These are phyloP conservation scores for Amorpha juglandis DNA, from an alignment of 2,888 invertebrate genomes.

Conservation along the genomic window DNA sequence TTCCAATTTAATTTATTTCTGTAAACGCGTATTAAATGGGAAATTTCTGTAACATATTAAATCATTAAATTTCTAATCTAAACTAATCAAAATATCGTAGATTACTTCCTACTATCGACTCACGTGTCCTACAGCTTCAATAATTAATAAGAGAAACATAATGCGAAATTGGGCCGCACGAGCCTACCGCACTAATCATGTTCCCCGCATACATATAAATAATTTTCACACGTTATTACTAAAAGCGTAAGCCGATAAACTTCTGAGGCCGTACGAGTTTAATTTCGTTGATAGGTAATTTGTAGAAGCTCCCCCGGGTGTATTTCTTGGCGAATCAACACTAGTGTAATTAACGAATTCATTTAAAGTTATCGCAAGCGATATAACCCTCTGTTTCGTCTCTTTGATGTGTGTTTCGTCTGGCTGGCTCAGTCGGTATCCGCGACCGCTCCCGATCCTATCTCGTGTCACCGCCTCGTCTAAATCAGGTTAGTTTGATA, in stretches of 20 bases:
- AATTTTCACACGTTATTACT: conserved; percentile 53
- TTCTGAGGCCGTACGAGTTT: conserved; percentile 62
- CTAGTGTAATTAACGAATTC: conserved; percentile 79
- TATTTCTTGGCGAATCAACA: conserved; percentile 76
- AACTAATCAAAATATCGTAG: neutral
- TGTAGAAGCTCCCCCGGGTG: conserved; percentile 61
- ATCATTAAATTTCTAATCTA: neutral
- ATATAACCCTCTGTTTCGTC: conserved; percentile 42
- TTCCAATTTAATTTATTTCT: no score
- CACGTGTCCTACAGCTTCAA: conserved; percentile 39
- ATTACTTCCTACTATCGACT: conserved; percentile 10
- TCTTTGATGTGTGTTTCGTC: conserved; percentile 62
- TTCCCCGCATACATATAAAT: conserved; percentile 50
- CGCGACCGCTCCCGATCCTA: neutral
- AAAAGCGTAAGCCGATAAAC: conserved; percentile 57
- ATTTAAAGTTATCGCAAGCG: conserved; percentile 74
- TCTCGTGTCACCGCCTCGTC: conserved; percentile 37
- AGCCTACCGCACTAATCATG: conserved; percentile 44
- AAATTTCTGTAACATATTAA: neutral
- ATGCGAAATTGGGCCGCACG: conserved; percentile 42
- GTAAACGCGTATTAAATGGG: neutral
- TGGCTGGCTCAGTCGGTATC: neutral
- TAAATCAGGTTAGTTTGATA: conserved; percentile 50
- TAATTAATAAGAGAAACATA: conserved; percentile 46
- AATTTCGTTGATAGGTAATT: conserved; percentile 77